These are phyloP conservation scores for Cacoxenus indagator DNA, from an alignment of 2,888 invertebrate species.

Conservation along the genomic window DNA sequence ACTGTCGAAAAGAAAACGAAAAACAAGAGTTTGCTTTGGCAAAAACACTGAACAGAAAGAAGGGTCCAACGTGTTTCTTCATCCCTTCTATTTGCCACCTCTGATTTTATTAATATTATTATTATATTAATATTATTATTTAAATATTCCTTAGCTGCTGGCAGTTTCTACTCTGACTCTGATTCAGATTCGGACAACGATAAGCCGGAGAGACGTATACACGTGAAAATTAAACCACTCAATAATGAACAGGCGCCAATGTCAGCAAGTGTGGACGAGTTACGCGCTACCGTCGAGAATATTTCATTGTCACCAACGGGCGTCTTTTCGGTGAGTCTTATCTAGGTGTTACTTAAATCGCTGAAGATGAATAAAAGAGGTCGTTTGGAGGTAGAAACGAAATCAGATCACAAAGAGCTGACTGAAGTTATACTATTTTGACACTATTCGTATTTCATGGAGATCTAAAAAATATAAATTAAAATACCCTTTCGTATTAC, in stretches of 20 bases:
- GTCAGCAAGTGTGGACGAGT: slow-evolving; percentile 96
- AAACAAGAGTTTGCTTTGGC: no score
- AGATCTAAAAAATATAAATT: slow-evolving; percentile 75
- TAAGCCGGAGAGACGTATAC: slow-evolving; percentile 89
- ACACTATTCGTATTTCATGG: background rate
- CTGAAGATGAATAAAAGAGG: no score
- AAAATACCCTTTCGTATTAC: slow-evolving; percentile 33
- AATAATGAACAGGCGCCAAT: slow-evolving; percentile 90
- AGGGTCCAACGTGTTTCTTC: no score
- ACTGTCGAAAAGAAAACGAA: no score
- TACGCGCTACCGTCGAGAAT: slow-evolving; percentile 92
- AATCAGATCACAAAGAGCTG: no score
- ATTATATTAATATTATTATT: background rate
- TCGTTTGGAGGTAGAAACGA: no score
- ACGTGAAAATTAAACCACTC: slow-evolving; percentile 94
- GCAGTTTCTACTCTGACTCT: slow-evolving; percentile 90
- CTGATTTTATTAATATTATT: background rate
- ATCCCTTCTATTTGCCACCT: background rate
- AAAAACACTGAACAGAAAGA: no score
- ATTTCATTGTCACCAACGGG: slow-evolving; percentile 86
- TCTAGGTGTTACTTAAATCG: no score
- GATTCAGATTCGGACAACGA: slow-evolving; percentile 91
- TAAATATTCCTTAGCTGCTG: no score
- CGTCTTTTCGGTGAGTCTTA: slow-evolving; percentile 73
- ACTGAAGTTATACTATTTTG: no score